Base-by-base conservation (phyloP, 2,797 vertebrate species). In the Tokudaia tokunoshimensis region DNA sequence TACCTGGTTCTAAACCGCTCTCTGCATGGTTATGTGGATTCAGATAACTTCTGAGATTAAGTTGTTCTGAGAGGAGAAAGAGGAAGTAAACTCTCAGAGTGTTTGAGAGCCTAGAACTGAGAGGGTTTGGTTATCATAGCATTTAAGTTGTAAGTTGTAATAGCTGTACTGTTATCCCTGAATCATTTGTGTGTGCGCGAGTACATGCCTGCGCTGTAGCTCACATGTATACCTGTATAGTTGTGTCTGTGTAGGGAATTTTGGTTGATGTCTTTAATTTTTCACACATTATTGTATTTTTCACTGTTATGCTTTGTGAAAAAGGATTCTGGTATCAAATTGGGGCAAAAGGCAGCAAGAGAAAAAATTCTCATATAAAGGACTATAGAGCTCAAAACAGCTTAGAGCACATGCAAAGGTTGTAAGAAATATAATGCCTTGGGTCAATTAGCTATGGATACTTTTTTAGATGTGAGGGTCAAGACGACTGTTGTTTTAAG, bases 21-120 rank as follows among this genome's bases (percentile, higher is more conserved):
- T 67, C 52, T 63, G 1, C 11, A 9, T 34, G 88, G 29, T 15
- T 79, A 4, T 37, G 9, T 75, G 70, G 41, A 47, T 44, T 84
- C 52, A 91, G 75, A n/a, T 55, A 6, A 10, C 87, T 91, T 92
- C 10, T 92, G 83, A 88, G 37, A n/a, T 67, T 19, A 9, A 89
- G 44, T 55, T 17, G n/a, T 52, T 50, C 47, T 70, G 5, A 17
- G 5, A n/a, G 3, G 61, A 34, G 14, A 44, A 24, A 63, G 10
- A 86, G 34, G 29, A 15, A 93, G 92, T 59, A 59, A 22, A 8
- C 94, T 78, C 61, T 90, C 92, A 91, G 0, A 0, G 22, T 90
- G 61, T 94, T 15, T 92, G 44, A 94, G 57, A 84, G 50, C 57
- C 78, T 97, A 92, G 74, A 92, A 88, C 89, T 97, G 92, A 12